These are phyloP conservation scores for Drosophila obscura DNA, from an alignment of 1,140 invertebrate species.

Conservation along the genomic window DNA sequence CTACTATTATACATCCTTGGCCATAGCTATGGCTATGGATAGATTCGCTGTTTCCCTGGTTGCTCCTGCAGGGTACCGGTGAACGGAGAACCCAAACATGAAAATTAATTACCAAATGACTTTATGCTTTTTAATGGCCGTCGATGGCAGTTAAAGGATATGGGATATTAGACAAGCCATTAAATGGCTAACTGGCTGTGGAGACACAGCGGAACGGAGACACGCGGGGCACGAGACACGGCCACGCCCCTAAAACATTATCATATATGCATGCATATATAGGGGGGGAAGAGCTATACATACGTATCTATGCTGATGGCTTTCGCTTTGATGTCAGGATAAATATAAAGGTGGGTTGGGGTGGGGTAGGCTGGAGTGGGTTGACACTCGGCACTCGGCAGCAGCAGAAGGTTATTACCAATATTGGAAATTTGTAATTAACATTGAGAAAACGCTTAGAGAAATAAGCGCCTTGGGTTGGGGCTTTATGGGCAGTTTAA, in stretches of 20 bases:
- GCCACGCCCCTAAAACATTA: constrained; percentile 35
- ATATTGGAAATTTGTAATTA: constrained; percentile 27
- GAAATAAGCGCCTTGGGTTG: not conserved
- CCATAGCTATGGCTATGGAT: no score
- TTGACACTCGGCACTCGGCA: no score
- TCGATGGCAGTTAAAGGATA: constrained; percentile 77
- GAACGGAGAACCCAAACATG: constrained; percentile 54
- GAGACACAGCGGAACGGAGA: constrained; percentile 9
- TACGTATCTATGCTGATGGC: not conserved
- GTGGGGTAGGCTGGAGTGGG: no score
- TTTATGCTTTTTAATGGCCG: constrained; percentile 80
- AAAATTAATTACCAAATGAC: constrained; percentile 82
- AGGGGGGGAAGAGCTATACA: not conserved
- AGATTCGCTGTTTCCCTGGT: no score
- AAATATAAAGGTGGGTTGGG: no score
- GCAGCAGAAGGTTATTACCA: constrained; percentile 1
- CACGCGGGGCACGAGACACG: not conserved
- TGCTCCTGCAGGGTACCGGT: no score
- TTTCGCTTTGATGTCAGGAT: no score
- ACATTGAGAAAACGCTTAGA: not conserved
- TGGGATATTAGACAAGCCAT: constrained; percentile 82
- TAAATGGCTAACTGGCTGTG: constrained; percentile 52
- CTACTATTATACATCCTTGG: no score
- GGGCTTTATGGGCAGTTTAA: no score
- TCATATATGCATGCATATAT: not conserved